Evolutionary conservation across 2,888 invertebrate species (phyloP).

Genomic region (Cephus pulcher): DNA sequence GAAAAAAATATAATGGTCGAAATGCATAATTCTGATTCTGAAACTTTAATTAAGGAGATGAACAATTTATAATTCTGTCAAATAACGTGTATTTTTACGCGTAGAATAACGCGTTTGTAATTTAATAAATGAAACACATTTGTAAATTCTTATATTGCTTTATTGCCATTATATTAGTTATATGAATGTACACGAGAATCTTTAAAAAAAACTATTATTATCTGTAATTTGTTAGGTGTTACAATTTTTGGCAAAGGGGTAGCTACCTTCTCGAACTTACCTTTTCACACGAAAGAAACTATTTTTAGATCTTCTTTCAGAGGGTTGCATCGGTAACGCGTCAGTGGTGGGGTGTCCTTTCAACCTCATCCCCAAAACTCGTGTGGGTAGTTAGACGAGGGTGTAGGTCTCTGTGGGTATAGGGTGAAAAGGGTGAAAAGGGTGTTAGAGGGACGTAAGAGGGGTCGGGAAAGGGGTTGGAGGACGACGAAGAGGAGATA

Average conservation of each 20-base stretch:
- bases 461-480: neutral
- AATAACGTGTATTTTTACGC: neutral
- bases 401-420: neutral
- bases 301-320: neutral
- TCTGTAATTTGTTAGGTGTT: neutral
- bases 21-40: neutral
- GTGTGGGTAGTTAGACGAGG: neutral
- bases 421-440: neutral
- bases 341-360: neutral
- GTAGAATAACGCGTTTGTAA: neutral
- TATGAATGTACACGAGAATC: neutral
- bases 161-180: neutral
- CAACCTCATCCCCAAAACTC: conserved; percentile 1
- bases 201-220: neutral
- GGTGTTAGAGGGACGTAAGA: neutral
- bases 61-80: neutral
- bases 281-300: neutral
- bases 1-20: neutral
- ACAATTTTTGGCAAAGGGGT: neutral
- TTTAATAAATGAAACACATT: neutral
- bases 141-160: neutral
- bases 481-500: neutral
- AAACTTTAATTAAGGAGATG: neutral
- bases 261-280: neutral
- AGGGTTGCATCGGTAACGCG: neutral